Percentiles rank a stretch among this genome's conserved stretches.
These are phyloP conservation scores for Leguminivora glycinivorella DNA, from an alignment of 1,140 invertebrate species.

Conservation along the genomic window DNA sequence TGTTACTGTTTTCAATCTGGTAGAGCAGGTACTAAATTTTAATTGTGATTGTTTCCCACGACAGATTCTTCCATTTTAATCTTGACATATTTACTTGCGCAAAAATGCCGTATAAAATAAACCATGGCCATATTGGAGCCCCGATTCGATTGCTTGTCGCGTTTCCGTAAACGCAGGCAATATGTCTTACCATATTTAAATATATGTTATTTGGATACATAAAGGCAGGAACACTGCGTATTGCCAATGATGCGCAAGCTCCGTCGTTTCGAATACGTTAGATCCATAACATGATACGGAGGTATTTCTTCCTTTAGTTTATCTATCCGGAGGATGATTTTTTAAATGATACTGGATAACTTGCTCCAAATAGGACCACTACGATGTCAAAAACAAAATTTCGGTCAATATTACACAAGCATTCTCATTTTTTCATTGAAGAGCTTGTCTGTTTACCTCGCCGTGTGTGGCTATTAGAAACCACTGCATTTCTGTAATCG, in stretches of 20 bases:
- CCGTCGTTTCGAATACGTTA: not conserved
- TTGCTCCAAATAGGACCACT: too few relatives aligned
- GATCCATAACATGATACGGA: not conserved
- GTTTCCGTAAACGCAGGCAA: slow-evolving; percentile 16
- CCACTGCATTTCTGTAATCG: not conserved
- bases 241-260: not conserved
- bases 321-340: too few relatives aligned
- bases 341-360: too few relatives aligned
- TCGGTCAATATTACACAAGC: too few relatives aligned
- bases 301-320: too few relatives aligned
- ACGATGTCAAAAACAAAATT: too few relatives aligned
- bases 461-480: too few relatives aligned
- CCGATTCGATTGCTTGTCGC: slow-evolving; percentile 10
- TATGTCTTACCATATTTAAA: slow-evolving; percentile 28
- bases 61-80: not conserved
- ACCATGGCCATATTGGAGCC: slow-evolving; percentile 7
- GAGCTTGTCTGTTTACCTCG: too few relatives aligned
- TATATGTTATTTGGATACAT: slow-evolving; percentile 24
- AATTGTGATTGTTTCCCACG: not conserved
- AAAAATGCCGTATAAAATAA: not conserved
- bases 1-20: not conserved
- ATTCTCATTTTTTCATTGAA: too few relatives aligned
- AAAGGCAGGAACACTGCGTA: slow-evolving; percentile 2
- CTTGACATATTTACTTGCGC: not conserved
- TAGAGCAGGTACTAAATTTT: not conserved